phyloP scores from a whole-genome alignment of 2,888 invertebrate species.

The Agrochola litura region DNA sequence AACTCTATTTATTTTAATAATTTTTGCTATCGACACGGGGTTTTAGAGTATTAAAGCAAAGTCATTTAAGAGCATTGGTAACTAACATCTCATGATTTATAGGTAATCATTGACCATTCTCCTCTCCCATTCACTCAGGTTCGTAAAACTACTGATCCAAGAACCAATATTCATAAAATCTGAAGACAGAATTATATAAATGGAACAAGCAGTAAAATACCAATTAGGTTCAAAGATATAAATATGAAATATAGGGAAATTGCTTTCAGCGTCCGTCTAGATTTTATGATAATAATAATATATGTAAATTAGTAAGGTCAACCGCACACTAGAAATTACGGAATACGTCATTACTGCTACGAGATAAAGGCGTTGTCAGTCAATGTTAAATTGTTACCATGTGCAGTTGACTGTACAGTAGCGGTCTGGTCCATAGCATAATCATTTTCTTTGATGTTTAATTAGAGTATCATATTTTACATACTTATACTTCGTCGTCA shows the following conservation, averaged over 20 bases:
- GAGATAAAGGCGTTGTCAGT: neutral
- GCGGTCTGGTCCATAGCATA: neutral
- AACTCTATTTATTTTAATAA: neutral
- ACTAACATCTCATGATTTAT: neutral
- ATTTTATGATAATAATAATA: constrained; percentile 7
- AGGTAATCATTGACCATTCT: neutral
- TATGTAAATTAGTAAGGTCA: neutral
- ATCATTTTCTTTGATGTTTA: neutral
- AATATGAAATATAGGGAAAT: constrained; percentile 13
- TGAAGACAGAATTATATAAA: neutral
- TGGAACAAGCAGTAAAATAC: constrained; percentile 18
- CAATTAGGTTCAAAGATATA: neutral
- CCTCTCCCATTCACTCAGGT: too few relatives aligned
- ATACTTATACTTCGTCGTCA: neutral
- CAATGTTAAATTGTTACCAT: neutral
- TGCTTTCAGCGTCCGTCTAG: neutral
- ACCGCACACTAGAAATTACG: neutral
- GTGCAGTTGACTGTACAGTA: neutral
- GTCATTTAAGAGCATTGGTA: neutral
- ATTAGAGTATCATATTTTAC: neutral
- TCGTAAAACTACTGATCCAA: constrained; percentile 7
- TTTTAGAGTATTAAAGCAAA: neutral
- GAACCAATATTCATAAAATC: neutral
- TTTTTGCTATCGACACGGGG: neutral
- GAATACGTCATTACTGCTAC: neutral